phyloP scores from a whole-genome alignment of 1,140 invertebrate species.

The Leptinotarsa undecemlineata region DNA sequence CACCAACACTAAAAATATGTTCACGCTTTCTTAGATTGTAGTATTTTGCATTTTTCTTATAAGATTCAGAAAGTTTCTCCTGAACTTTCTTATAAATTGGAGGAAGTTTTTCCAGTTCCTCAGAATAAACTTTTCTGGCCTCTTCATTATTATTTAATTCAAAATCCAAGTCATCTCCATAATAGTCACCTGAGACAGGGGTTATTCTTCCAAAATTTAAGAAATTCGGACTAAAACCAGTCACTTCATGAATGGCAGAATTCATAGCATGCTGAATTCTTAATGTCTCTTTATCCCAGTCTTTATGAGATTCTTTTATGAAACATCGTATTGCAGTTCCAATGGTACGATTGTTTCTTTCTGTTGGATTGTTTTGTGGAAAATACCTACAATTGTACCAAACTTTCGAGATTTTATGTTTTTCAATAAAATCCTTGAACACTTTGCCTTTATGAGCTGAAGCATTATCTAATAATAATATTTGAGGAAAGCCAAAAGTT shows the following conservation, averaged over 20 bases:
- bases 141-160: slow-evolving; percentile 1
- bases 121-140: neutral
- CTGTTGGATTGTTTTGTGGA: slow-evolving; percentile 31
- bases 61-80: neutral
- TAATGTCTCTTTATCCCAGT: slow-evolving; percentile 34
- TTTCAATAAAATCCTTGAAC: slow-evolving; percentile 28
- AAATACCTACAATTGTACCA: slow-evolving; percentile 28
- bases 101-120: neutral
- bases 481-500: slow-evolving; percentile 31
- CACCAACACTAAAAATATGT: neutral
- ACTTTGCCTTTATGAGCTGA: slow-evolving; percentile 17
- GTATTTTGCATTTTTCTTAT: neutral
- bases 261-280: slow-evolving; percentile 31
- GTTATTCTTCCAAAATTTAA: slow-evolving; percentile 26
- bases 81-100: neutral
- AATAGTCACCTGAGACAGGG: neutral
- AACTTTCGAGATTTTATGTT: slow-evolving; percentile 28
- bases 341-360: slow-evolving; percentile 33
- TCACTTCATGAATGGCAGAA: slow-evolving; percentile 25
- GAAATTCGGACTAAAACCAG: slow-evolving; percentile 24
- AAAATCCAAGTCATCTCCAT: neutral
- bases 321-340: slow-evolving; percentile 33
- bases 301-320: slow-evolving; percentile 27
- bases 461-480: slow-evolving; percentile 27
- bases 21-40: slow-evolving; percentile 21